Conservation (phyloP, 2,797 vertebrate species). For the Steatocranus sp. region DNA sequence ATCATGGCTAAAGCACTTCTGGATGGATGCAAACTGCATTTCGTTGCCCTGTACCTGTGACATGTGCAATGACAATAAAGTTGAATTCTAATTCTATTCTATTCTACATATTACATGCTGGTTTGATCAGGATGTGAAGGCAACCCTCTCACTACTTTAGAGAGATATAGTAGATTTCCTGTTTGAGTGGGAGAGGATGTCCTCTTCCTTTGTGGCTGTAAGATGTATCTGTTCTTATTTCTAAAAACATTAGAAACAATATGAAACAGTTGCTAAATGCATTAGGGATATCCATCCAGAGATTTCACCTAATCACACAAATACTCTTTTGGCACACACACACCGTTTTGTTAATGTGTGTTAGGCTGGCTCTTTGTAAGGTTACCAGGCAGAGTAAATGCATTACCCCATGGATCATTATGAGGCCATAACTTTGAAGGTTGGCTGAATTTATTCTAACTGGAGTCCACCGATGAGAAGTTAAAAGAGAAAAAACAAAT, state of each 20-base stretch:
- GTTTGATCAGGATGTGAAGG: background rate
- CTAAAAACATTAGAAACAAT: background rate
- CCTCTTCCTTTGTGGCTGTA: background rate
- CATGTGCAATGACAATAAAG: no score
- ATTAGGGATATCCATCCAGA: background rate
- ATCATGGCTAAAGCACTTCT: no score
- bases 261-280: background rate
- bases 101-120: background rate
- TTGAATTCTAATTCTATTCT: no score
- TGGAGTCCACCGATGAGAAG: background rate
- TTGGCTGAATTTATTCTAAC: background rate
- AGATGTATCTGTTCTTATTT: background rate
- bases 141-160: background rate
- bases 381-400: background rate
- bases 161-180: background rate
- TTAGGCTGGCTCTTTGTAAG: background rate
- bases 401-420: background rate
- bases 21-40: no score
- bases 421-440: no score
- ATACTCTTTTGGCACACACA: background rate
- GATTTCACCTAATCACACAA: background rate
- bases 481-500: background rate
- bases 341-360: background rate
- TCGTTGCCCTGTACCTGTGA: no score
- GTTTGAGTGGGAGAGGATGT: background rate